Conservation (phyloP, 1,140 invertebrate genomes). For the Drosophila pallidifrons region DNA sequence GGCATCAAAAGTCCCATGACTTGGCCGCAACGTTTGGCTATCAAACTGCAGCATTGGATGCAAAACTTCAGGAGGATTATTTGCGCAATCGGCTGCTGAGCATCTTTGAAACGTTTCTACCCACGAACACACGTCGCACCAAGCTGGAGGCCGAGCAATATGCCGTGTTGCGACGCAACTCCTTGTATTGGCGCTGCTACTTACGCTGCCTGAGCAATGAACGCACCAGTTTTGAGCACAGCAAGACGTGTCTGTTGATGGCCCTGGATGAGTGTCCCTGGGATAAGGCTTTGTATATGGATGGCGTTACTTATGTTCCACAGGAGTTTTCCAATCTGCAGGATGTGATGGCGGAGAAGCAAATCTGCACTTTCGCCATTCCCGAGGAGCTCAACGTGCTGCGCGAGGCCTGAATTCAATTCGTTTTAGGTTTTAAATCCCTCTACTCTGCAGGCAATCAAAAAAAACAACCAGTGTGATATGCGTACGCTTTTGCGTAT, state of each 20-base stretch:
- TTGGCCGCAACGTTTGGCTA: no score
- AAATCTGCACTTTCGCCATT: slow-evolving; percentile 89
- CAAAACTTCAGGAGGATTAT: background rate
- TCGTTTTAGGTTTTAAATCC: no score
- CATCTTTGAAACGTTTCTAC: slow-evolving; percentile 70
- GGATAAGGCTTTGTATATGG: slow-evolving; percentile 87
- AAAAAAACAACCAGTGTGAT: background rate
- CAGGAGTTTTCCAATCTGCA: slow-evolving; percentile 87
- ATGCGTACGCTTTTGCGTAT: background rate
- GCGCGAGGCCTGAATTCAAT: slow-evolving; percentile 62
- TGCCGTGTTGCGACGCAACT: slow-evolving; percentile 56
- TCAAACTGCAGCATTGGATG: background rate
- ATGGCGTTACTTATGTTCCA: slow-evolving; percentile 86
- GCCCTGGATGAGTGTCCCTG: slow-evolving; percentile 89
- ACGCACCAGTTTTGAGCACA: slow-evolving; percentile 62
- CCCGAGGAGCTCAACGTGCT: slow-evolving; percentile 90
- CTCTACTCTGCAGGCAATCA: background rate
- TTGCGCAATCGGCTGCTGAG: slow-evolving; percentile 70
- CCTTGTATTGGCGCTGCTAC: slow-evolving; percentile 82
- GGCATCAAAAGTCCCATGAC: background rate
- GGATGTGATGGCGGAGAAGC: slow-evolving; percentile 90
- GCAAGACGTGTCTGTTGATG: slow-evolving; percentile 85
- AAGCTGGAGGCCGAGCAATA: slow-evolving; percentile 47
- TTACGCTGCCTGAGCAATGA: slow-evolving; percentile 63
- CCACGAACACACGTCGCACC: slow-evolving; percentile 52